Conservation (phyloP, 2,113 vertebrate genomes). For the Genyomyrus donnyi region DNA sequence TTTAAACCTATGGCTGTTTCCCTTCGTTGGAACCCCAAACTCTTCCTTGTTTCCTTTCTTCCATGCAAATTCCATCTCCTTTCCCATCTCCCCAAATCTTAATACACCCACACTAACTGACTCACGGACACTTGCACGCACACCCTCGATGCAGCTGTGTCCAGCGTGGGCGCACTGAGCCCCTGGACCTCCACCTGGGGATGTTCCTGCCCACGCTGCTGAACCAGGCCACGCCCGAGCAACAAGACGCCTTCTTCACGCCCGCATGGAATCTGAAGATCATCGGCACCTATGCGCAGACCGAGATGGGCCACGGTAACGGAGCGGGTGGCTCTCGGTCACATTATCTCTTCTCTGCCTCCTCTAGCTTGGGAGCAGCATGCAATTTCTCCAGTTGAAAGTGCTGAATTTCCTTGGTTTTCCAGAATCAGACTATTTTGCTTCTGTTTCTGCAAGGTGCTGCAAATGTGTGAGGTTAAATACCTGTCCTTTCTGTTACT, state of each 20-base stretch:
- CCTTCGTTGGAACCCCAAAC: constrained; percentile 26
- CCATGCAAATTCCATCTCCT: background rate
- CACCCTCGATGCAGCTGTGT: constrained; percentile 61
- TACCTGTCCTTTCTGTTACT: background rate
- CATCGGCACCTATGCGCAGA: constrained; percentile 98
- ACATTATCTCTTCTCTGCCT: background rate
- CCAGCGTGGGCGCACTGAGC: constrained; percentile 76
- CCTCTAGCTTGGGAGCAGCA: background rate
- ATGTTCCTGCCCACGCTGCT: constrained; percentile 98
- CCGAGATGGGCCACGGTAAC: constrained; percentile 98
- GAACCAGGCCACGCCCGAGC: constrained; percentile 88
- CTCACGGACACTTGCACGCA: background rate
- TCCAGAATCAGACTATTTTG: background rate
- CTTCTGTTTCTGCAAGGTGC: background rate
- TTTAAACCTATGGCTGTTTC: background rate
- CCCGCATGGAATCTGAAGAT: constrained; percentile 95
- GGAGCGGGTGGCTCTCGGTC: background rate
- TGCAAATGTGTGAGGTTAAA: background rate
- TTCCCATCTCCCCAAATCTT: background rate
- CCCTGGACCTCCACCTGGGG: constrained; percentile 93
- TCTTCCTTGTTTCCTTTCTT: constrained; percentile 38
- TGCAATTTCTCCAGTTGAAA: background rate
- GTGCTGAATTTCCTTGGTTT: background rate
- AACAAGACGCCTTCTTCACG: constrained; percentile 95
- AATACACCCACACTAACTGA: background rate